These are phyloP conservation scores for Ophthalmolycus amberensis DNA, from an alignment of 2,113 vertebrate species.

Conservation along the genomic window DNA sequence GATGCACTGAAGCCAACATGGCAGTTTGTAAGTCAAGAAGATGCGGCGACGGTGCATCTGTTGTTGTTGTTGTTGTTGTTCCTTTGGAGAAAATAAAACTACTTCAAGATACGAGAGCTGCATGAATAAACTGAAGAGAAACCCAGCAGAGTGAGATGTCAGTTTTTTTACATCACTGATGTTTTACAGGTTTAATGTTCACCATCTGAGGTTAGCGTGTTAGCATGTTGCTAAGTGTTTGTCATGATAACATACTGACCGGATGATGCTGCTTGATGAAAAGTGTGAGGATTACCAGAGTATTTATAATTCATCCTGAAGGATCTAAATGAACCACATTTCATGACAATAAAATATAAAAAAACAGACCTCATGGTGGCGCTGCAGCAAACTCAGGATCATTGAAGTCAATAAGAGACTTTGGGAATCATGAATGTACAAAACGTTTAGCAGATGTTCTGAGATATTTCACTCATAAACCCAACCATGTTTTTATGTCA, in stretches of 20 bases:
- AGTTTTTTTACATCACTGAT: not conserved
- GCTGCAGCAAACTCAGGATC: no score
- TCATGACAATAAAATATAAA: no score
- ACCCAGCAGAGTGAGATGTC: not conserved
- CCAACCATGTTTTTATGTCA: no score
- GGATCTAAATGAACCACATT: not conserved
- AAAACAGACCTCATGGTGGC: no score
- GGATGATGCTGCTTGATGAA: not conserved
- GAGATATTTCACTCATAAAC: no score
- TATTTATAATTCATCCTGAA: not conserved
- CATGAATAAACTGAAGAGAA: conserved; percentile 68
- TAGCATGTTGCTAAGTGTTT: not conserved
- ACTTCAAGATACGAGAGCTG: conserved; percentile 43
- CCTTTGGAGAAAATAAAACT: conserved; percentile 32
- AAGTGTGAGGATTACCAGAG: not conserved
- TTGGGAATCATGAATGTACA: no score
- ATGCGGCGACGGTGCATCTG: conserved; percentile 9
- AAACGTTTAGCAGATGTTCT: no score
- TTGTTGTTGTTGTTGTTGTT: conserved; percentile 26
- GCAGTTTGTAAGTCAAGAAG: not conserved
- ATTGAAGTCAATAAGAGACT: no score
- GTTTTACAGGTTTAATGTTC: not conserved
- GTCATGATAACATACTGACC: not conserved
- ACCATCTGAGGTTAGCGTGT: not conserved
- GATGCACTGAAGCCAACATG: conserved; percentile 13